Evolutionary conservation across 2,888 invertebrate species (phyloP), one percentile per base, ranked within the genome.

Genomic region (Rosalia funebris): DNA sequence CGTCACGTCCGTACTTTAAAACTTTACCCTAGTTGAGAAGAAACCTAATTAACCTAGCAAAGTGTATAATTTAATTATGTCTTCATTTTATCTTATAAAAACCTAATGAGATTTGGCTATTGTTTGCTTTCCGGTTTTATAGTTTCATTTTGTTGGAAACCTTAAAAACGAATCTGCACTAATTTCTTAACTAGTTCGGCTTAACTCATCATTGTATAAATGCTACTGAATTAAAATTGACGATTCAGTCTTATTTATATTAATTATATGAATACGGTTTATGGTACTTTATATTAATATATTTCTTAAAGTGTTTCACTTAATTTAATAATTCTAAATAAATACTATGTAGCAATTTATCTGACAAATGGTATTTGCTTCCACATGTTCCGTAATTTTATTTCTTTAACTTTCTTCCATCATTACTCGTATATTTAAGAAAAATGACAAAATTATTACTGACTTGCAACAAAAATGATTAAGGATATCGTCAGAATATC

Each of bases 1-100:
- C 57, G 48, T 57, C 48, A 48, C 48, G 57, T 57, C 39, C 42
- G 41, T 16, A 39, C 34, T 34, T 17, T 42, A 20, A 34, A 57
- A 48, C 45, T 42, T 57, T 48, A 45, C 42, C 32, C 42, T 32
- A 57, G 57, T 47, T 57, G 48, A 48, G 48, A 39, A 48, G 48
- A 41, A 47, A 57, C 57, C 57, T 57, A 57, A 57, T 57, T 57
- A 57, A 57, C 57, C 57, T 57, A 47, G 48, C 41, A 48, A 47
- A 57, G 48, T 39, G 41, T 47, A 56, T 56, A 56, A 56, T 56
- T 56, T 56, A 48, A 56, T 56, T 56, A 56, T 48, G 41, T 48
- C 47, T 47, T 56, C 42, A 56, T 47, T 37, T 37, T 47, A 37
- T 56, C 56, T 56, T 42, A 41, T 48, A 47, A 56, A n/a, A 56